phyloP scores from a whole-genome alignment of 2,113 vertebrate genomes.

The Pagrus major region DNA sequence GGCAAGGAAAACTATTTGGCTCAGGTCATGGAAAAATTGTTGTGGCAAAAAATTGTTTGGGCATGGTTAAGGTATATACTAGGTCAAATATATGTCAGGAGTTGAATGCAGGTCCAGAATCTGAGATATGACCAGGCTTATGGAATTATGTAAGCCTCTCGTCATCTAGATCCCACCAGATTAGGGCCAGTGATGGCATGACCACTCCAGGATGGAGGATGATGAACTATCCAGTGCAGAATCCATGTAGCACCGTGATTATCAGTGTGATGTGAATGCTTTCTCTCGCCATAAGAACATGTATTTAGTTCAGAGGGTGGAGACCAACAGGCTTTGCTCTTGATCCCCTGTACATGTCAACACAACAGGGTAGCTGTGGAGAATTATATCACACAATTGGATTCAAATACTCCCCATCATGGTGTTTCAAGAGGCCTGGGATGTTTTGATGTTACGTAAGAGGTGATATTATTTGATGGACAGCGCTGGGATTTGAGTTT shows the following conservation, averaged over 20 bases:
- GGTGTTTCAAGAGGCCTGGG: constrained; percentile 42
- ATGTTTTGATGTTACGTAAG: constrained; percentile 62
- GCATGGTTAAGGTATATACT: neutral
- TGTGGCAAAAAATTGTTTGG: neutral
- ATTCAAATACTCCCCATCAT: constrained; percentile 44
- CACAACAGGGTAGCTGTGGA: constrained; percentile 43
- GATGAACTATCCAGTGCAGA: constrained; percentile 41
- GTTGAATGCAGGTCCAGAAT: constrained; percentile 34
- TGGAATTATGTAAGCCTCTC: constrained; percentile 77
- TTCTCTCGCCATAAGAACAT: constrained; percentile 49
- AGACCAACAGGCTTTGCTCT: constrained; percentile 54
- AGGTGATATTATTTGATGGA: constrained; percentile 55
- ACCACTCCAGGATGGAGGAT: constrained; percentile 59
- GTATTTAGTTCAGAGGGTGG: constrained; percentile 55
- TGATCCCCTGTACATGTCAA: constrained; percentile 68
- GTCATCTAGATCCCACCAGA: constrained; percentile 68
- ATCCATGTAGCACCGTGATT: constrained; percentile 48
- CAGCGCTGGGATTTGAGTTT: constrained; percentile 39
- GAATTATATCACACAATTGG: constrained; percentile 67
- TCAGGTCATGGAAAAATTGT: neutral
- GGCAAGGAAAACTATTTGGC: neutral
- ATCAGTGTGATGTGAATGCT: constrained; percentile 41
- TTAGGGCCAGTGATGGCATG: constrained; percentile 61
- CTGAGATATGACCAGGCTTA: constrained; percentile 66
- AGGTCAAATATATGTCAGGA: neutral